Base-by-base conservation (phyloP, 2,888 invertebrate genomes). In the Mythimna loreyi region DNA sequence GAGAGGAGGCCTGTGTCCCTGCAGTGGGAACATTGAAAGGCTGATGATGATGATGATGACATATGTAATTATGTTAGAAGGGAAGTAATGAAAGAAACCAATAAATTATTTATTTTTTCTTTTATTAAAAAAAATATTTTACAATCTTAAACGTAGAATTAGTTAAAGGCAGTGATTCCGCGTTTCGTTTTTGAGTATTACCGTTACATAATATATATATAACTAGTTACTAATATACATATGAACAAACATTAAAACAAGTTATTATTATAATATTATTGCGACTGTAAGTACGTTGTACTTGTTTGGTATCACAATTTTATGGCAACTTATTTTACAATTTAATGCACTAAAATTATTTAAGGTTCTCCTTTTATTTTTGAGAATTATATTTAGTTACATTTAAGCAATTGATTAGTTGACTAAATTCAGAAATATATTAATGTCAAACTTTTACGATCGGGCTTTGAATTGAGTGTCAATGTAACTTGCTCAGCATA, bases 251-350 rank as follows among this genome's bases (percentile, higher is more conserved):
- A 77, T 73, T 81, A 82, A 80, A 81, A 83, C 80, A 86, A 83
- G 84, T 70, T 85, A 71, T 66, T 40, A 81, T 76, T 76, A 69
- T 69, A 67, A 70, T 77, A 74, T 67, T 82, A 82, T 81, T 84
- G 84, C 84, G 84, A 84, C 79, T 84, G 64, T 70, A 61, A 78
- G 82, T 84, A 85, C 85, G 55, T 72, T 76, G 83, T 82, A 85
- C 79, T 84, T 65, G 89, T 94, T 94, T 94, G 94, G 94, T 94
- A 95, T 95, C 94, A 95, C 94, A 94, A 91, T 92, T 88, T 72
- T 93, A 94, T 92, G 93, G 93, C 93, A 93, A 90, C 92, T 88
- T 88, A 87, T 78, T 80, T 79, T 84, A 75, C 64, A 53, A 67
- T 67, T 66, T 64, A 53, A 55, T 62, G 64, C 84, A 81, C 77